Evolutionary conservation across 1,140 invertebrate species (phyloP).

Genomic region (Pseudomyrmex sp.): DNA sequence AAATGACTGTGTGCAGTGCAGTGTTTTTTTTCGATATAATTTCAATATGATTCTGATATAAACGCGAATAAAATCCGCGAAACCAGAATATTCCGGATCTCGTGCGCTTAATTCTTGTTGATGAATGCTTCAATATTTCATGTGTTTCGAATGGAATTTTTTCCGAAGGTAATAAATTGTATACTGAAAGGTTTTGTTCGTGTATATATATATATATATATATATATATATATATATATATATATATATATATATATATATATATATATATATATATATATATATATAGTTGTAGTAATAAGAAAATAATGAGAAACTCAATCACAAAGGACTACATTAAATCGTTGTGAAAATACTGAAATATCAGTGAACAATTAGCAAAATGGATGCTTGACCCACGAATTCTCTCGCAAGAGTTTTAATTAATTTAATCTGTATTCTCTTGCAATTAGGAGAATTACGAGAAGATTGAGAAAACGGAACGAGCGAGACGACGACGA

Average conservation of each 20-base stretch:
- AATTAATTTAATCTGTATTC: conserved; percentile 37
- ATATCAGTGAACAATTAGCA: conserved; percentile 16
- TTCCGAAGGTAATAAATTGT: conserved; percentile 1
- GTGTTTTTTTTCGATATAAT: not conserved
- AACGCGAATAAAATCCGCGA: not conserved
- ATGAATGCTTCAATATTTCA: conserved; percentile 16
- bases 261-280: not conserved
- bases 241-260: not conserved
- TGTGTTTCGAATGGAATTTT: not conserved
- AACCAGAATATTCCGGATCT: not conserved
- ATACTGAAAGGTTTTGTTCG: not conserved
- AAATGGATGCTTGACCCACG: conserved; percentile 8
- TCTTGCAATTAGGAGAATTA: conserved; percentile 34
- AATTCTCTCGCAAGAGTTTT: not conserved
- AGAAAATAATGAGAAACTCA: not conserved
- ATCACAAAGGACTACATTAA: not conserved
- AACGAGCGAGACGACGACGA: not conserved
- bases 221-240: not conserved
- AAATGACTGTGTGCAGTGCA: too few species aligned
- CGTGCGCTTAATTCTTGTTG: not conserved
- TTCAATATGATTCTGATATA: not conserved
- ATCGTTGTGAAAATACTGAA: conserved; percentile 19
- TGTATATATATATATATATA: not conserved
- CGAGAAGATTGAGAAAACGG: not conserved
- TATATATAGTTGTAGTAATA: not conserved